phyloP scores from a whole-genome alignment of 2,797 vertebrate genomes.

The Melanotaenia maccullochi region DNA sequence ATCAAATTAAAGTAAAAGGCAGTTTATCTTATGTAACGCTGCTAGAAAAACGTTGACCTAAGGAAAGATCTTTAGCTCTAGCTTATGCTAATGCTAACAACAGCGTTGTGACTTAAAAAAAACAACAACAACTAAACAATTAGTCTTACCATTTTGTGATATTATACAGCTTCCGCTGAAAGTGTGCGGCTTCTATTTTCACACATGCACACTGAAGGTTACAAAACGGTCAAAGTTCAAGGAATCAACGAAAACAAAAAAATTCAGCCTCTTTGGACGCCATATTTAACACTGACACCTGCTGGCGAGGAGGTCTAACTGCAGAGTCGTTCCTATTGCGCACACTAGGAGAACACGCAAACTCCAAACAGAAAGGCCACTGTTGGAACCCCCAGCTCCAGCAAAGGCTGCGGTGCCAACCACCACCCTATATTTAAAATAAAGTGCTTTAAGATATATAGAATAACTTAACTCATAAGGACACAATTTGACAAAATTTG shows the following conservation, averaged over 20 bases:
- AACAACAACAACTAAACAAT: neutral
- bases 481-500: too few relatives aligned
- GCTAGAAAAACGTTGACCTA: neutral
- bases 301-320: slow-evolving; percentile 47
- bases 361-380: too few relatives aligned
- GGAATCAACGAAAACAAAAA: neutral
- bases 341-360: too few relatives aligned
- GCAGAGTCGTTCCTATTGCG: slow-evolving; percentile 11
- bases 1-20: rapidly evolving
- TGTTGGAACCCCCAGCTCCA: too few relatives aligned
- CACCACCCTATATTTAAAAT: too few relatives aligned
- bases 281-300: slow-evolving; percentile 25
- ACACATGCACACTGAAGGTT: slow-evolving; percentile 75
- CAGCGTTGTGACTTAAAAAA: neutral
- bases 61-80: neutral
- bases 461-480: too few relatives aligned
- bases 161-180: neutral
- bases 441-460: too few relatives aligned
- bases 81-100: neutral
- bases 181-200: neutral
- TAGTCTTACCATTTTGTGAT: slow-evolving; percentile 63
- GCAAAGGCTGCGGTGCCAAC: too few relatives aligned
- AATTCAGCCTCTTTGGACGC: neutral
- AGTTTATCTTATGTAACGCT: neutral
- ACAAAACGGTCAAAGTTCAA: slow-evolving; percentile 70